These are phyloP conservation scores for Salvelinus fontinalis DNA, from an alignment of 2,113 vertebrate species.

Conservation along the genomic window DNA sequence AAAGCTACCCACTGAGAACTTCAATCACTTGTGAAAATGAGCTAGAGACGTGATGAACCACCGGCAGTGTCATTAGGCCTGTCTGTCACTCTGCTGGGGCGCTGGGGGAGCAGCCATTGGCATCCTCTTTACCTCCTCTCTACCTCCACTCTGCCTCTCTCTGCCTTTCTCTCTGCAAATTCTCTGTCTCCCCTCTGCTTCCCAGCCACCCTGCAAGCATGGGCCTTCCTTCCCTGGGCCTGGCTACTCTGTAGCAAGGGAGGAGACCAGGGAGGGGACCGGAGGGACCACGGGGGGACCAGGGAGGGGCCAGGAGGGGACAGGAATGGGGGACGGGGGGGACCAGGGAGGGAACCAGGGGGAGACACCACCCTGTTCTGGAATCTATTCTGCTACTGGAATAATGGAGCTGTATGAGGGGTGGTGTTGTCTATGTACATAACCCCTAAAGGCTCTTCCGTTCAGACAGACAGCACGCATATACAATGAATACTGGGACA, in stretches of 20 bases:
- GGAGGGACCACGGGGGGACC: too few relatives aligned
- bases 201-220: background rate
- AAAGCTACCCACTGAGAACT: constrained; percentile 73
- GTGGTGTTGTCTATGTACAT: constrained; percentile 37
- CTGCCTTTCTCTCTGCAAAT: background rate
- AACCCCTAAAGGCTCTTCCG: constrained; percentile 55
- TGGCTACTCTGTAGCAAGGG: background rate
- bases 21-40: constrained; percentile 72
- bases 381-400: constrained; percentile 42
- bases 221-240: background rate
- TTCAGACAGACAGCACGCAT: constrained; percentile 41
- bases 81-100: constrained; percentile 62
- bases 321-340: too few relatives aligned
- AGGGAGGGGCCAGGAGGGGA: too few relatives aligned
- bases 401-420: constrained; percentile 61
- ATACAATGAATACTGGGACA: constrained; percentile 42
- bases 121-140: background rate
- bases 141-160: too few relatives aligned
- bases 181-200: background rate
- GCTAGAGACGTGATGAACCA: constrained; percentile 59
- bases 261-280: too few relatives aligned
- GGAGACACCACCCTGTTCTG: background rate
- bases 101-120: constrained; percentile 36
- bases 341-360: background rate
- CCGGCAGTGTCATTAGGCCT: constrained; percentile 70